Percentiles rank a stretch among this genome's conserved stretches.
These are phyloP conservation scores for Mormyrops attenuatus DNA, from an alignment of 2,797 vertebrate species.

Conservation along the genomic window DNA sequence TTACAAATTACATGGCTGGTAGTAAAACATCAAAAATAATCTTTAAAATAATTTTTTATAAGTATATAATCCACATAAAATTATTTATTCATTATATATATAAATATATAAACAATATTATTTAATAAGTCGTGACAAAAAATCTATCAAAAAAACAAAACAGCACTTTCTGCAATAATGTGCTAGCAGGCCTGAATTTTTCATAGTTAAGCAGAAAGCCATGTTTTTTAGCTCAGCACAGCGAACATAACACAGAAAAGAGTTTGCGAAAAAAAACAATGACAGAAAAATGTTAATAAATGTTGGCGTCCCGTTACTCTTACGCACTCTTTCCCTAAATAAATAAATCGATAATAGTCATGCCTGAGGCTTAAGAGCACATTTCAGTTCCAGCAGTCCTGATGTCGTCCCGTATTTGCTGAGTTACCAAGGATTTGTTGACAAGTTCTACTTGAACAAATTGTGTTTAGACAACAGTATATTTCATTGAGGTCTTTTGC, in stretches of 20 bases:
- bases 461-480: slow-evolving; percentile 82
- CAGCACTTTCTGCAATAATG: background rate
- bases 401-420: slow-evolving; percentile 66
- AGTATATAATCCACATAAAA: background rate
- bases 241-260: background rate
- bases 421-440: slow-evolving; percentile 70
- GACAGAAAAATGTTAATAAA: background rate
- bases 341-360: slow-evolving; percentile 29
- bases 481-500: slow-evolving; percentile 87
- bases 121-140: background rate
- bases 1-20: background rate
- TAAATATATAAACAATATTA: background rate
- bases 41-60: background rate
- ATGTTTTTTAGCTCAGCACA: background rate
- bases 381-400: slow-evolving; percentile 45
- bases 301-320: background rate
- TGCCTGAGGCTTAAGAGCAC: slow-evolving; percentile 38
- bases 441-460: slow-evolving; percentile 85
- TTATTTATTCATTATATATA: background rate
- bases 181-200: background rate
- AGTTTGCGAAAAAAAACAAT: background rate
- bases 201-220: background rate
- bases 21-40: background rate
- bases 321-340: slow-evolving; percentile 16
- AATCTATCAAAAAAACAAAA: background rate